Evolutionary conservation across 2,888 invertebrate species (phyloP).

Genomic region (Eristalis pertinax): DNA sequence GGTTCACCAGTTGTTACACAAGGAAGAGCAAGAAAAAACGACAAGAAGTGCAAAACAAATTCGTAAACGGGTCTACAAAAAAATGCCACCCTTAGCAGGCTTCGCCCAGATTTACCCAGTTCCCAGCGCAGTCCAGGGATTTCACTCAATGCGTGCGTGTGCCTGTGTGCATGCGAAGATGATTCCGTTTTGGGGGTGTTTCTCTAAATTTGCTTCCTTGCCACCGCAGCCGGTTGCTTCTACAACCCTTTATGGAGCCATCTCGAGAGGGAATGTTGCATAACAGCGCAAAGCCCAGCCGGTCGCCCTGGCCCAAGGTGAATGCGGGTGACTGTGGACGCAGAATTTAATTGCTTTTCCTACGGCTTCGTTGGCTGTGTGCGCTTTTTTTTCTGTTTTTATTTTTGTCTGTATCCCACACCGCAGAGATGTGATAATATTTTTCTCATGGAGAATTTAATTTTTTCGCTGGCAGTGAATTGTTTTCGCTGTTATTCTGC

Average conservation of each 20-base stretch:
- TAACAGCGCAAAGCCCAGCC: constrained; percentile 10
- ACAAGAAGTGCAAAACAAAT: background rate
- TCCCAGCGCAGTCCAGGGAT: background rate
- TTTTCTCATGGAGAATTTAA: constrained; percentile 12
- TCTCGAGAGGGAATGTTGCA: constrained; percentile 17
- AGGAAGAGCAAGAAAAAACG: background rate
- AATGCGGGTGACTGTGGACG: constrained; percentile 37
- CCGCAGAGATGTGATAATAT: constrained; percentile 11
- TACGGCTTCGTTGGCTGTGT: background rate
- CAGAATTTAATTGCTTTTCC: constrained; percentile 61
- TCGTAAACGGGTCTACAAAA: constrained; percentile 10
- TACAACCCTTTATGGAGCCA: background rate
- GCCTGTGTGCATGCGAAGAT: background rate
- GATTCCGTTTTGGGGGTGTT: constrained; percentile 30
- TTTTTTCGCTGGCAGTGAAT: constrained; percentile 5
- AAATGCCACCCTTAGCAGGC: constrained; percentile 42
- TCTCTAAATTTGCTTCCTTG: background rate
- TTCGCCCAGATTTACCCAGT: constrained; percentile 37
- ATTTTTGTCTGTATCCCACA: background rate
- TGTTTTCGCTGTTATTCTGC: background rate
- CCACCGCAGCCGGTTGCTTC: background rate
- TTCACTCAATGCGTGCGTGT: background rate
- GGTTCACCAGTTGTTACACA: constrained; percentile 39
- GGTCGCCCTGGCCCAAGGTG: constrained; percentile 23
- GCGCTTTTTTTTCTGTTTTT: constrained; percentile 8